phyloP scores from a whole-genome alignment of 2,888 invertebrate species.

The Pristionchus maxplancki region DNA sequence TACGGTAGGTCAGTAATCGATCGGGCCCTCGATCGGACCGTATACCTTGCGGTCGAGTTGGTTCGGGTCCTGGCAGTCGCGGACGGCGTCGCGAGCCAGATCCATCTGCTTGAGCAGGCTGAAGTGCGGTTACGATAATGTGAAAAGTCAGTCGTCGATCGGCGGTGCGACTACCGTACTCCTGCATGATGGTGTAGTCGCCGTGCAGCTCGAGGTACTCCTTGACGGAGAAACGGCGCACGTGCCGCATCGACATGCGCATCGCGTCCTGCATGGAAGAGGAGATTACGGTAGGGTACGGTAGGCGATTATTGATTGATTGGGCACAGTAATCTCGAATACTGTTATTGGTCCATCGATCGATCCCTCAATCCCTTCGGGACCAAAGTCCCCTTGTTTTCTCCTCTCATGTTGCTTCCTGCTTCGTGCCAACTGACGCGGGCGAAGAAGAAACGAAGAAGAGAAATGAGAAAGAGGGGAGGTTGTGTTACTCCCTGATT shows the following conservation, averaged over 20 bases:
- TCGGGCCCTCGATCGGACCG: not conserved
- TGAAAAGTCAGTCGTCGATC: not conserved
- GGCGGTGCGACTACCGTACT: slow-evolving; percentile 12
- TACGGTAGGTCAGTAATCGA: not conserved
- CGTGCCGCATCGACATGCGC: slow-evolving; percentile 47
- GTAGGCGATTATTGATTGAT: not conserved
- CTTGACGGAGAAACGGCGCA: slow-evolving; percentile 45
- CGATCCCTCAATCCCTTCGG: not conserved
- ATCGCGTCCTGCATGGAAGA: slow-evolving; percentile 35
- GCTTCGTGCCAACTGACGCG: slow-evolving; percentile 9
- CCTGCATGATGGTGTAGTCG: slow-evolving; percentile 42
- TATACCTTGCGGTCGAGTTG: slow-evolving; percentile 34
- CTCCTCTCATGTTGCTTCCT: slow-evolving; percentile 27
- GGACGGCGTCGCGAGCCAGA: slow-evolving; percentile 29
- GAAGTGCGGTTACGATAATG: not conserved
- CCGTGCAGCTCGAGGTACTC: slow-evolving; percentile 42
- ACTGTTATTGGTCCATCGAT: not conserved
- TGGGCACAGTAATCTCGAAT: not conserved
- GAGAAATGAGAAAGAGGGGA: not conserved
- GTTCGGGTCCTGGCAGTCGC: slow-evolving; percentile 27
- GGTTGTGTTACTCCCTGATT: slow-evolving; percentile 20
- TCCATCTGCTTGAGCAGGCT: slow-evolving; percentile 44
- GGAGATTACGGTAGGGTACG: not conserved
- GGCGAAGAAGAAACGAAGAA: not conserved
- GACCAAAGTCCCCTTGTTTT: not conserved